phyloP scores from a whole-genome alignment of 1,140 invertebrate genomes.

The Orchestia grillus region DNA sequence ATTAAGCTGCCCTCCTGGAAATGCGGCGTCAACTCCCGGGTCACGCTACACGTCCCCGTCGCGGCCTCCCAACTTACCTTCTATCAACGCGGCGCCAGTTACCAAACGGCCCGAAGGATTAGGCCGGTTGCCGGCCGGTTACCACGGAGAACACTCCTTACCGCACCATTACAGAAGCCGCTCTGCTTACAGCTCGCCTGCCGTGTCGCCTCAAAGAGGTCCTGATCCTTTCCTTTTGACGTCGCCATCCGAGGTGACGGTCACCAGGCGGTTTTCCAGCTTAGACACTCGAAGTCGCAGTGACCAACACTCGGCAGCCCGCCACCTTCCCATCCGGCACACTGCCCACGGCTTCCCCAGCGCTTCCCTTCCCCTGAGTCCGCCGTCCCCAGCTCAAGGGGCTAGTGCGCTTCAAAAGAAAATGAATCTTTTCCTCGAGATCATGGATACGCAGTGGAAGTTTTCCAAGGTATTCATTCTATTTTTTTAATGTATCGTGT shows the following conservation, averaged over 20 bases:
- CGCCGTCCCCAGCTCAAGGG: constrained; percentile 65
- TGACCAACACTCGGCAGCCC: constrained; percentile 7
- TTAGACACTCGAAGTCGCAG: constrained; percentile 62
- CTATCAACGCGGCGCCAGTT: constrained; percentile 13
- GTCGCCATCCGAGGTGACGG: constrained; percentile 59
- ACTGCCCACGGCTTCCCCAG: constrained; percentile 64
- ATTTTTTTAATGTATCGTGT: neutral
- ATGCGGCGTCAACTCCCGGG: constrained; percentile 62
- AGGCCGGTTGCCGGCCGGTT: constrained; percentile 58
- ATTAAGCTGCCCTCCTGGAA: constrained; percentile 58
- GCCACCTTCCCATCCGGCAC: constrained; percentile 63
- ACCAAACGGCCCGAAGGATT: constrained; percentile 63
- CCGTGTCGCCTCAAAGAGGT: constrained; percentile 66
- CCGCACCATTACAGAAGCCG: constrained; percentile 66
- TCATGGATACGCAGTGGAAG: constrained; percentile 65
- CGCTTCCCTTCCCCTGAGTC: constrained; percentile 61
- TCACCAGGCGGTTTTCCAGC: constrained; percentile 63
- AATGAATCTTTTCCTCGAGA: constrained; percentile 67
- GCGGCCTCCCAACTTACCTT: constrained; percentile 46
- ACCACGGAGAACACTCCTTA: constrained; percentile 63
- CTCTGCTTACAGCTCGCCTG: constrained; percentile 65
- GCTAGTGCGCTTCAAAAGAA: constrained; percentile 64
- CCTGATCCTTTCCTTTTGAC: constrained; percentile 63
- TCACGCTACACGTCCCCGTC: constrained; percentile 64
- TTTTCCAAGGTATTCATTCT: constrained; percentile 65